Evolutionary conservation across 2,888 invertebrate species (phyloP).

Genomic region (Cataglyphis cursor): DNA sequence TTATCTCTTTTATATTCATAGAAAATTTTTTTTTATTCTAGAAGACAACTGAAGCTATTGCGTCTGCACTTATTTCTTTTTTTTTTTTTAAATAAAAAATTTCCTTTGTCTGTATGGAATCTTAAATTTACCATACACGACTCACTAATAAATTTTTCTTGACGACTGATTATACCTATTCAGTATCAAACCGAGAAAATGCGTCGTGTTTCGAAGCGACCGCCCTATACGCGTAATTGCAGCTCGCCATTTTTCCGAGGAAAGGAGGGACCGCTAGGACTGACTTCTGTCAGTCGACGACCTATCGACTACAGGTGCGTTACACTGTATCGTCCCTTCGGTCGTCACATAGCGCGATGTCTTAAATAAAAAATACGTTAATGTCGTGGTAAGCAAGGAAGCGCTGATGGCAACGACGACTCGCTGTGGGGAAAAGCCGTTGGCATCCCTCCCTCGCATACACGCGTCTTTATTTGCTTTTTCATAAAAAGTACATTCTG

Average conservation of each 20-base stretch:
- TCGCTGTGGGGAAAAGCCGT: slow-evolving; percentile 37
- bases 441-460: slow-evolving; percentile 55
- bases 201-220: slow-evolving; percentile 11
- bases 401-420: slow-evolving; percentile 6
- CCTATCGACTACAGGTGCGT: slow-evolving; percentile 60
- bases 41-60: not conserved
- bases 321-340: slow-evolving; percentile 39
- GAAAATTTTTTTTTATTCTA: not conserved
- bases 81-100: not conserved
- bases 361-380: slow-evolving; percentile 79
- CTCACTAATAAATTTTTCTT: slow-evolving; percentile 43
- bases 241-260: slow-evolving; percentile 61
- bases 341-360: slow-evolving; percentile 55
- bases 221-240: slow-evolving; percentile 35
- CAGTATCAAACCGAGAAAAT: slow-evolving; percentile 20
- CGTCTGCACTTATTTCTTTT: not conserved
- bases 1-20: not conserved
- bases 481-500: slow-evolving; percentile 57
- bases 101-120: not conserved
- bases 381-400: slow-evolving; percentile 61
- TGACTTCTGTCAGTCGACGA: slow-evolving; percentile 66
- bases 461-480: slow-evolving; percentile 75
- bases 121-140: slow-evolving; percentile 4
- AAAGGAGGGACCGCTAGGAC: slow-evolving; percentile 45
- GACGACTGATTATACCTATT: slow-evolving; percentile 34